Conservation (phyloP, 2,113 vertebrate species). For the Paracyprichromis sp. region DNA sequence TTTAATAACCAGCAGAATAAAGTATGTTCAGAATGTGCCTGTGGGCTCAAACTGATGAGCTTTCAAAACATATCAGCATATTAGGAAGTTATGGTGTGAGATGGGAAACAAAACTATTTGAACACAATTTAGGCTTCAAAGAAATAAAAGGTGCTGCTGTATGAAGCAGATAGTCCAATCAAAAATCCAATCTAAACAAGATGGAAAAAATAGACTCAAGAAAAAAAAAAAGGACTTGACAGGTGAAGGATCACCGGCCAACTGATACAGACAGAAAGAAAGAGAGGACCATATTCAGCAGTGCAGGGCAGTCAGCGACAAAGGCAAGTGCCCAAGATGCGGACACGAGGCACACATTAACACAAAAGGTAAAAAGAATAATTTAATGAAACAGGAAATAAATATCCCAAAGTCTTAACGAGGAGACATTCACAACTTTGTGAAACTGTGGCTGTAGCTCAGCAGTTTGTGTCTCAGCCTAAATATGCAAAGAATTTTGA, state of each 20-base stretch:
- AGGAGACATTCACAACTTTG: background rate
- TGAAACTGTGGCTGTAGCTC: background rate
- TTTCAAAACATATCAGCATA: background rate
- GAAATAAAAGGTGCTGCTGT: background rate
- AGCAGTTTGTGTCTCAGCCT: fast-evolving
- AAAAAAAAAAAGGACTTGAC: background rate
- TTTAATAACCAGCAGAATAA: background rate
- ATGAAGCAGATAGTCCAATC: background rate
- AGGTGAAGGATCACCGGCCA: background rate
- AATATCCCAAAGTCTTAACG: background rate
- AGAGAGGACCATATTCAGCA: background rate
- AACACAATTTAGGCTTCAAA: background rate
- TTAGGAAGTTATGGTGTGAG: background rate
- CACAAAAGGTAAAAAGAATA: background rate
- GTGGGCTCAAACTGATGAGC: background rate
- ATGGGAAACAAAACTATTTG: background rate
- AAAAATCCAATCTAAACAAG: background rate
- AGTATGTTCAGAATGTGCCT: background rate
- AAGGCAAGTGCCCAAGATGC: background rate
- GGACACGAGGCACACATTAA: background rate
- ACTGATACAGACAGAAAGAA: background rate
- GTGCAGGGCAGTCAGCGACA: background rate
- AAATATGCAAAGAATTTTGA: background rate
- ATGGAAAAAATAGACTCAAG: background rate
- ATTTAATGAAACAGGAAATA: background rate